Base-by-base conservation (phyloP, 2,797 vertebrate genomes). In the Malacoraja senta region DNA sequence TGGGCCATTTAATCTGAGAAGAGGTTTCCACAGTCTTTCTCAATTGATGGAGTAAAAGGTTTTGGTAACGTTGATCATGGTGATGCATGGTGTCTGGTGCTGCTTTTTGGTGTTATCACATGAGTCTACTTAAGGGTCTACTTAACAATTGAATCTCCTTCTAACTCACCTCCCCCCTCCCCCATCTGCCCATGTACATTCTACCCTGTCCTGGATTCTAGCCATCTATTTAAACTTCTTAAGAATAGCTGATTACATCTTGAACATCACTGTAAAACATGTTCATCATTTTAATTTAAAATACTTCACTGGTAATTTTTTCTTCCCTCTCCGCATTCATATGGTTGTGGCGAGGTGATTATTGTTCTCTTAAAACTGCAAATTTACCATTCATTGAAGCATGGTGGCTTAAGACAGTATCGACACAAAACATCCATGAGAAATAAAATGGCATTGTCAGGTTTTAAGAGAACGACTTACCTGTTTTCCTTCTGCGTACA, bases 401-500 rank as follows among this genome's bases (percentile, higher is more conserved):
- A 68, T 68, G 84, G 32, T n/a, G 32, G 61, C 61, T 88, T 19
- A 68, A 68, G 61, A 88, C 61, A 88, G 84, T 63, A 21, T 32
- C 84, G 68, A 88, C 84, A 88, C 84, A 88, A 65, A 19, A 63
- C 24, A 29, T 77, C 71, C 71, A 93, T 44, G 38, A n/a, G n/a
- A 58, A 93, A 53, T 77, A 79, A 74, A 93, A 76, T 74, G 76
- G 76, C 76, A 71, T 79, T 93, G 71, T 76, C 71, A 93, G 58
- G 29, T 93, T 74, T 93, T 74, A 79, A 93, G 94, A 94, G 94
- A 94, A 95, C 95, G 96, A 98, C 98, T 99, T 97, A 99, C 98
- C 98, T 97, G 98, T 98, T 98, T 98, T 98, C 95, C 98, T 98
- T 96, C 98, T 98, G 96, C 98, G 96, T 96, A 98, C 98, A 96